These are phyloP conservation scores for Murina feae DNA, from an alignment of 2,113 vertebrate genomes.

Conservation along the genomic window DNA sequence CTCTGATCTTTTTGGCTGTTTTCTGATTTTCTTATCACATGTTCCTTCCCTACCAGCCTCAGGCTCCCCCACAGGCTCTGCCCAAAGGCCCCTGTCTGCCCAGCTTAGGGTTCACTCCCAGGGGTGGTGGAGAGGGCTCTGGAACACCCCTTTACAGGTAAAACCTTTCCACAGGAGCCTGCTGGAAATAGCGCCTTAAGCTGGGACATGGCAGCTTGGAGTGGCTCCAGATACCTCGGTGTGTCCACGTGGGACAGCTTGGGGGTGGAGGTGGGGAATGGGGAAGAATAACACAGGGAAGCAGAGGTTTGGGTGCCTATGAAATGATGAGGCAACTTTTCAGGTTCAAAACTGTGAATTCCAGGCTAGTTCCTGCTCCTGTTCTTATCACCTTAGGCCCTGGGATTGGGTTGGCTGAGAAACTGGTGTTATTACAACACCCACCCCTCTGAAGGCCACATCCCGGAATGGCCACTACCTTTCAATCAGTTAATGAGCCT, in stretches of 20 bases:
- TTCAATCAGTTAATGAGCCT: neutral
- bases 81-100: neutral
- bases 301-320: neutral
- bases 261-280: neutral
- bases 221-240: neutral
- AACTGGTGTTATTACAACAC: accelerated
- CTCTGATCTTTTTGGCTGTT: neutral
- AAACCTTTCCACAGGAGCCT: neutral
- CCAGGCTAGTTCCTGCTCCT: neutral
- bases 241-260: accelerated
- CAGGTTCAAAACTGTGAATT: neutral
- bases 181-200: neutral
- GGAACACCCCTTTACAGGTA: neutral
- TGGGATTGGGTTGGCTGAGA: neutral
- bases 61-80: neutral
- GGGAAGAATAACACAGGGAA: neutral
- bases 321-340: neutral
- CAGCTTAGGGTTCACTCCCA: neutral
- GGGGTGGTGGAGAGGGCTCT: neutral
- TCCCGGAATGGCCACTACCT: neutral
- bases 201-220: accelerated
- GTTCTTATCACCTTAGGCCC: neutral
- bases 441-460: neutral
- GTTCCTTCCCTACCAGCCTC: neutral
- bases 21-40: neutral